Conservation (phyloP, 1,140 invertebrate species). For the Hesperophylax magnus region DNA sequence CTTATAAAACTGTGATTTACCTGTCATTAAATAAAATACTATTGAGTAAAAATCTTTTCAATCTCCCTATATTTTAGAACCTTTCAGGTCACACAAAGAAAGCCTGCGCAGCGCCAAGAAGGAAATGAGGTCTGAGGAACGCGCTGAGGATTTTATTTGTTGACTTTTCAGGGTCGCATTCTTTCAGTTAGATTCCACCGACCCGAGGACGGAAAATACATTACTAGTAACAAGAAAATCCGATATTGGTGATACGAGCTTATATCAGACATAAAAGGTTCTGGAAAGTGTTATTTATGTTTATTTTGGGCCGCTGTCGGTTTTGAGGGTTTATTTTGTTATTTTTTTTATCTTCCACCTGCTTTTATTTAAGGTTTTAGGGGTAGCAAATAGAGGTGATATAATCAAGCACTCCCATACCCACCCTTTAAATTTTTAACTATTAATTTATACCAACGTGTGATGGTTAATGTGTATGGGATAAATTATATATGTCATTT, state of each 20-base stretch:
- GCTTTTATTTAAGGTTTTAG: conserved; percentile 4
- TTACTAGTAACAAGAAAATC: conserved; percentile 41
- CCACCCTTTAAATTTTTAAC: no score
- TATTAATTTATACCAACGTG: no score
- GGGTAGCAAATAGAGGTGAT: background rate
- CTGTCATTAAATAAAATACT: background rate
- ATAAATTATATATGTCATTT: no score
- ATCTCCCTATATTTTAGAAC: background rate
- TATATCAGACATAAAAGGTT: conserved; percentile 21
- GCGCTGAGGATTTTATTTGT: background rate
- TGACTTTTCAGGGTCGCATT: conserved; percentile 14
- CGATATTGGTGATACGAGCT: conserved; percentile 40
- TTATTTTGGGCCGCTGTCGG: background rate
- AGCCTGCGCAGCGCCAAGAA: background rate
- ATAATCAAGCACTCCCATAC: background rate
- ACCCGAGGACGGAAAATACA: conserved; percentile 33
- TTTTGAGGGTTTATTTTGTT: background rate
- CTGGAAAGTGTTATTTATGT: background rate
- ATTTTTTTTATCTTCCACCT: conserved; percentile 10
- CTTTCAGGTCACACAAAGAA: background rate
- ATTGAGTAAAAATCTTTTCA: background rate
- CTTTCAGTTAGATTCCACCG: background rate
- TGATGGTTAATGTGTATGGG: no score
- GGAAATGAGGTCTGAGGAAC: no score
- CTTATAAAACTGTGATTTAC: background rate